phyloP scores from a whole-genome alignment of 2,113 vertebrate genomes.

The Pycnonotus jocosus region DNA sequence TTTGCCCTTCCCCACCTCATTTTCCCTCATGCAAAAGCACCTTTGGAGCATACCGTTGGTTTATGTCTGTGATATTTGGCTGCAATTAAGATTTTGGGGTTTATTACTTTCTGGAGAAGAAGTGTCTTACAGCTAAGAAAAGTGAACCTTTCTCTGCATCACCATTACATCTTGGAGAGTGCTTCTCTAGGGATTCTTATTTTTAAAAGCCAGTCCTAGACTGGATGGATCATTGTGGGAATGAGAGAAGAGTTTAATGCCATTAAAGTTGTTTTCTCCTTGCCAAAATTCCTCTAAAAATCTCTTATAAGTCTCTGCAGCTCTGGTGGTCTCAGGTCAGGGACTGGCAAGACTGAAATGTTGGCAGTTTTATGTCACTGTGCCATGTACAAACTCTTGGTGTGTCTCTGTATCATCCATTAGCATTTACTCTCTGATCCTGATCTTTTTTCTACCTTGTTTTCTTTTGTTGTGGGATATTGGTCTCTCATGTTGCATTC shows the following conservation, averaged over 20 bases:
- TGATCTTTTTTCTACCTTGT: background rate
- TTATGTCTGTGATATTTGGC: conserved; percentile 56
- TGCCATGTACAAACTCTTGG: background rate
- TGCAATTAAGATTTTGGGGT: conserved; percentile 51
- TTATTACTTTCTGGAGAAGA: background rate
- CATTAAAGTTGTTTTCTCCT: background rate
- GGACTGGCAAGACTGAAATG: background rate
- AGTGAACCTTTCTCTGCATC: background rate
- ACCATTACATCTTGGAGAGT: background rate
- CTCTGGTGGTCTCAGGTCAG: background rate
- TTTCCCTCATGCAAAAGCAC: conserved; percentile 43
- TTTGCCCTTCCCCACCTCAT: conserved; percentile 8
- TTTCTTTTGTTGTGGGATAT: background rate
- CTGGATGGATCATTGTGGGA: background rate
- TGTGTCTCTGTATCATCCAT: background rate
- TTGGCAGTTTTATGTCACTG: background rate
- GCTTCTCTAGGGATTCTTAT: background rate
- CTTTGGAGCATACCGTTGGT: conserved; percentile 36
- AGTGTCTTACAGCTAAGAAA: background rate
- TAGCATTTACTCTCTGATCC: background rate
- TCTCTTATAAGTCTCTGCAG: background rate
- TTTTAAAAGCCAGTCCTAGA: background rate
- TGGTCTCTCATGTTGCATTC: background rate
- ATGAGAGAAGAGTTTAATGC: background rate
- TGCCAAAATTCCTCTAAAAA: background rate